These are phyloP conservation scores for Chloebia gouldiae DNA, from an alignment of 2,113 vertebrate species.

Conservation along the genomic window DNA sequence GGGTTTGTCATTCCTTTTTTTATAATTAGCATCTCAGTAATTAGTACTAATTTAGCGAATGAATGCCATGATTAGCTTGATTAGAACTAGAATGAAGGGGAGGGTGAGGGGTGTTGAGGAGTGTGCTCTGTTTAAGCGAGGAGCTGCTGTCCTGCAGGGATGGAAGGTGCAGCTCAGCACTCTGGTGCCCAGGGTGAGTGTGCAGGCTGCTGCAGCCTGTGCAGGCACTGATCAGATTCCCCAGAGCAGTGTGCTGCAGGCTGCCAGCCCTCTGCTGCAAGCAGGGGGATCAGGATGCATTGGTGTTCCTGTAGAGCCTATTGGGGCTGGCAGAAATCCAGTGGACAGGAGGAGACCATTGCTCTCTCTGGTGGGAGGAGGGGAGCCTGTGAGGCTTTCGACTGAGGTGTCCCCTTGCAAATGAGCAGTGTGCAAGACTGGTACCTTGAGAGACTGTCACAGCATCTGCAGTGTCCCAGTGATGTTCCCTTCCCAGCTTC, in stretches of 20 bases:
- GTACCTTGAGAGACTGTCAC: not conserved
- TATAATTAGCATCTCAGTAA: not conserved
- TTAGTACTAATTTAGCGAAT: not conserved
- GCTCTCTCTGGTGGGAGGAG: not conserved
- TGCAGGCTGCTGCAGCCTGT: not conserved
- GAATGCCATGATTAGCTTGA: not conserved
- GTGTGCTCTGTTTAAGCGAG: not conserved
- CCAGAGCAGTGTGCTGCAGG: not conserved
- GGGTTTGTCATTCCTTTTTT: not conserved
- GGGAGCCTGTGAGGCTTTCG: not conserved
- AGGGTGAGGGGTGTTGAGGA: not conserved
- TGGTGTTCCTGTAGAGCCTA: accelerated
- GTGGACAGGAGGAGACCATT: not conserved
- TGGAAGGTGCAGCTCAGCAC: not conserved
- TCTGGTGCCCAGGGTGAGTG: accelerated
- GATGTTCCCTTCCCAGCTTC: not conserved
- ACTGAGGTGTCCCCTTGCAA: not conserved
- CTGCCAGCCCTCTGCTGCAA: not conserved
- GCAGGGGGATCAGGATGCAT: not conserved
- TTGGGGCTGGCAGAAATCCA: not conserved
- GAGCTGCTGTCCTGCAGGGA: not conserved
- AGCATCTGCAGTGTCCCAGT: not conserved
- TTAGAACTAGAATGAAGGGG: not conserved
- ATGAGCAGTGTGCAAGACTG: not conserved
- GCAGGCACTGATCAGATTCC: not conserved